Evolutionary conservation across 2,113 vertebrate genomes (phyloP).

Genomic region (Ptyas mucosa): DNA sequence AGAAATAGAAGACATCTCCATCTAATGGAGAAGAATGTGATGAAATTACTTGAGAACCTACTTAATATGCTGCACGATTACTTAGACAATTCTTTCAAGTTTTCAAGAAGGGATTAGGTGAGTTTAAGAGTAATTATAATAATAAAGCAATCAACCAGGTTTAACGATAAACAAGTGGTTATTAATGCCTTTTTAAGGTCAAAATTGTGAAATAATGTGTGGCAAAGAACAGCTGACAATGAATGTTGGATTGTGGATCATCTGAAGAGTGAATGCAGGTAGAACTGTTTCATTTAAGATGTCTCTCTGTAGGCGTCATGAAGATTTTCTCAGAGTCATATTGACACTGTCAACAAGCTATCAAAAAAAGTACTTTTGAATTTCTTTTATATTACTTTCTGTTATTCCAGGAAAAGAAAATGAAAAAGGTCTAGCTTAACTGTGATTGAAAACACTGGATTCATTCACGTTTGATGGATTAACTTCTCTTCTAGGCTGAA

Average conservation of each 20-base stretch:
- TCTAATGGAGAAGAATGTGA: background rate
- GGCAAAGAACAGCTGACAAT: background rate
- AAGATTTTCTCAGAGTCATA: background rate
- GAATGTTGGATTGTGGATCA: background rate
- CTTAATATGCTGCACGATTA: background rate
- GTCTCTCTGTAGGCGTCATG: too few relatives aligned
- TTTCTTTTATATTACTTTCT: background rate
- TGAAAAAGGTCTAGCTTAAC: constrained; percentile 20
- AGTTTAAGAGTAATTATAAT: background rate
- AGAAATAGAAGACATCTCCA: background rate
- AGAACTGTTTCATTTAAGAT: background rate
- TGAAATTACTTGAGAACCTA: background rate
- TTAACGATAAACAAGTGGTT: background rate
- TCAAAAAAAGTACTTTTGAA: background rate
- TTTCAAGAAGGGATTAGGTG: background rate
- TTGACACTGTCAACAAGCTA: background rate
- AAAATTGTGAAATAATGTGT: background rate
- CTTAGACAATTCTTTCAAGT: background rate
- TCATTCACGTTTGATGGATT: background rate
- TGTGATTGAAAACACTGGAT: background rate
- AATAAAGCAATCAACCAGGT: background rate
- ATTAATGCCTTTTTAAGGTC: background rate
- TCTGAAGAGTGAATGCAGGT: background rate
- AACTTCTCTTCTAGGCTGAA: constrained; percentile 10
- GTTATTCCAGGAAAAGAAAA: background rate